Conservation (phyloP, 2,797 vertebrate species). For the Chloroceryle amazona region DNA sequence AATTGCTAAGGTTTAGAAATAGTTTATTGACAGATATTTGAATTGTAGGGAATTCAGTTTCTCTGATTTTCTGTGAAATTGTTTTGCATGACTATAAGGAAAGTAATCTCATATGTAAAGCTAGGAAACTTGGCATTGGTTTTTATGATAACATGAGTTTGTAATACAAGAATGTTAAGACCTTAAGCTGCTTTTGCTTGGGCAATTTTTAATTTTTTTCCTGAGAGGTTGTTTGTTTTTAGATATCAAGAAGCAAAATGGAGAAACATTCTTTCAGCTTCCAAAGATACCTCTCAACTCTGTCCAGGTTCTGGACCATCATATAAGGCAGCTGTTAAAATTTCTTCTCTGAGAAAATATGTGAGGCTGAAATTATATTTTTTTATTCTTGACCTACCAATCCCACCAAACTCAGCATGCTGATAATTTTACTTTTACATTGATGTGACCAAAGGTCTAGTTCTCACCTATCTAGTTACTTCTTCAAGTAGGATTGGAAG, state of each 20-base stretch:
- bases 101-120: slow-evolving; percentile 32
- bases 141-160: slow-evolving; percentile 60
- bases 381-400: not conserved
- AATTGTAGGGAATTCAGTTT: not conserved
- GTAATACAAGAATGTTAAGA: slow-evolving; percentile 74
- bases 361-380: not conserved
- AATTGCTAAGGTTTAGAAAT: not conserved
- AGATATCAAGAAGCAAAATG: slow-evolving; percentile 12
- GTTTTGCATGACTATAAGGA: slow-evolving; percentile 5
- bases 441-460: not conserved
- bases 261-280: slow-evolving; percentile 31
- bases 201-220: not conserved
- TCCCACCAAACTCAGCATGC: not conserved
- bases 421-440: not conserved
- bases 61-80: not conserved
- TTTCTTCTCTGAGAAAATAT: not conserved
- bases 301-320: not conserved
- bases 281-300: not conserved
- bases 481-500: not conserved
- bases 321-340: not conserved
- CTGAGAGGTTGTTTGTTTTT: slow-evolving; percentile 32
- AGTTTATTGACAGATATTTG: not conserved
- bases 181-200: slow-evolving; percentile 67
- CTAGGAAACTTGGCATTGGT: slow-evolving; percentile 29
- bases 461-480: not conserved